Percentiles rank a stretch among this genome's conserved stretches.
Evolutionary conservation across 2,113 vertebrate genomes (phyloP).

Genomic region (Origma solitaria): DNA sequence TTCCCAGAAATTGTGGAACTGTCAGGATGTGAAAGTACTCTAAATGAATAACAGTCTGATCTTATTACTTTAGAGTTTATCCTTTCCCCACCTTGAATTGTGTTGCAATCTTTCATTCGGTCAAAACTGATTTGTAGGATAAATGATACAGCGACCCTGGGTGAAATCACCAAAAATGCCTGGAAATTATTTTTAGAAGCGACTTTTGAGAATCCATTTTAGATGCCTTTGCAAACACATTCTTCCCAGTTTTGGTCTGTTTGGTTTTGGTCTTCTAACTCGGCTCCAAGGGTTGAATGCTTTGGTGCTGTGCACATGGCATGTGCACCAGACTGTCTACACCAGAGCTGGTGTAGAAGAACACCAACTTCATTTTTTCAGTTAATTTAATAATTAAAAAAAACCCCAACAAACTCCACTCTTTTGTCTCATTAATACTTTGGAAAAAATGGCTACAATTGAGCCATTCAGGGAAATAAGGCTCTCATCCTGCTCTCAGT

Average conservation of each 20-base stretch:
- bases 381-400: neutral
- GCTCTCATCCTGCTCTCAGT: neutral
- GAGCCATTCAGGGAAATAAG: neutral
- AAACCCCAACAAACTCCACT: neutral
- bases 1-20: neutral
- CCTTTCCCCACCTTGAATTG: constrained; percentile 14
- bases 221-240: neutral
- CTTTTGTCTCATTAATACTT: neutral
- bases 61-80: constrained; percentile 11
- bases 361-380: neutral
- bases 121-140: neutral
- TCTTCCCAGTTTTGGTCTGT: neutral
- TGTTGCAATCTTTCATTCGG: neutral
- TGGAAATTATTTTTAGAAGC: neutral
- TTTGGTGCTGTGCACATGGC: neutral
- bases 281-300: rapidly evolving
- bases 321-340: neutral
- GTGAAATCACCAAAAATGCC: neutral
- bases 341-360: neutral
- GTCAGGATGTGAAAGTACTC: neutral
- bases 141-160: neutral
- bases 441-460: neutral
- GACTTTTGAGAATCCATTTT: neutral
- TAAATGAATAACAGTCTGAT: constrained; percentile 2
- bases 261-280: neutral